Conservation (phyloP, 2,888 invertebrate species). For the Orthonychiurus folsomi region DNA sequence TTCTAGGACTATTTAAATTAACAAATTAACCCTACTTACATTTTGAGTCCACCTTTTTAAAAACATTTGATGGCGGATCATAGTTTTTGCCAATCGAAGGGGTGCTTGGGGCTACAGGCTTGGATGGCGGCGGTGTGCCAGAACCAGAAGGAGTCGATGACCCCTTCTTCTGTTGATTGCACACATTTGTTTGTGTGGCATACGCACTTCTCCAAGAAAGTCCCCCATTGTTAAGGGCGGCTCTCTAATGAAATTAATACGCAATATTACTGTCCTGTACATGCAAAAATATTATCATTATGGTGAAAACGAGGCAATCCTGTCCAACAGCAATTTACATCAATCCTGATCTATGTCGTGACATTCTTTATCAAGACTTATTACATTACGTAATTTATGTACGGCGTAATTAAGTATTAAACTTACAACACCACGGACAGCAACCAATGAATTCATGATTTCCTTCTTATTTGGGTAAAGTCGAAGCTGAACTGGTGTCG, state of each 20-base stretch:
- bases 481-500: too few species aligned
- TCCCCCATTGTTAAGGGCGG: background rate
- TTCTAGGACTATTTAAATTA: background rate
- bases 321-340: too few species aligned
- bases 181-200: background rate
- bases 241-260: background rate
- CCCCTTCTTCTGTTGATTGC: background rate
- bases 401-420: background rate
- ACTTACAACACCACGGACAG: slow-evolving; percentile 4
- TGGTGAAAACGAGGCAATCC: background rate
- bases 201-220: background rate
- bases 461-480: too few species aligned
- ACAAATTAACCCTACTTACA: slow-evolving; percentile 17
- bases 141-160: background rate
- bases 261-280: background rate
- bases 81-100: slow-evolving; percentile 14
- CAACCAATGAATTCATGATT: slow-evolving; percentile 27
- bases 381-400: background rate
- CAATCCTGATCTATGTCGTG: too few species aligned
- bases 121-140: background rate
- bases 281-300: background rate
- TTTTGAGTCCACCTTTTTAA: slow-evolving; percentile 25
- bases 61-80: slow-evolving; percentile 33
- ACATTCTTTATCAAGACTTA: too few species aligned
- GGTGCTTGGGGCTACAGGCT: background rate